Evolutionary conservation across 2,888 invertebrate species (phyloP), one percentile per base, ranked within the genome.

Genomic region (Hypomecis atomaria): DNA sequence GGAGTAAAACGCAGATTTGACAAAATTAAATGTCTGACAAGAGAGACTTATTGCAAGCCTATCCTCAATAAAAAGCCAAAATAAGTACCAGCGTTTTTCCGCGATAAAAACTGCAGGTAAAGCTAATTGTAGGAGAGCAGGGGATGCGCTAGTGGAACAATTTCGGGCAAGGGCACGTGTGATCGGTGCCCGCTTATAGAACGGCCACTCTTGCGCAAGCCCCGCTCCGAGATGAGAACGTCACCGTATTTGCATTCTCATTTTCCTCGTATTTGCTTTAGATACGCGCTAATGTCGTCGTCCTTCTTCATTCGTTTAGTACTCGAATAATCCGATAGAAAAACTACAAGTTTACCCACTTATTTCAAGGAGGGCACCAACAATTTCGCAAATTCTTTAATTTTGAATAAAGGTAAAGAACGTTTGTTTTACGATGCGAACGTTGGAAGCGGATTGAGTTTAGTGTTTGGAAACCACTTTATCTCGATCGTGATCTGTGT

Each of bases 91-190:
- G 23, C 23, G 23, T 23, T 23, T 23, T 23, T 23, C 23, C 3
- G 23, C 23, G 23, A 23, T 23, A 23, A 23, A 23, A 23, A 23
- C 23, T 23, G 1, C 1, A 3, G 23, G 23, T 23, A 23, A 23
- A 23, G 33, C 36, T 48, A 58, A 63, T 5, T 9, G 33, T 10
- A 47, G 47, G 5, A 9, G 33, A 52, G 9, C 33, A 10, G 44
- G 74, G 73, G 75, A 74, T 82, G 76, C 74, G 75, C 68, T 74
- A 72, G 66, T 73, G 65, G 82, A 88, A 81, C 84, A 85, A 90
- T 89, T 87, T 86, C 87, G 90, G 87, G 89, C 90, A 90, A 90
- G 91, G 90, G 81, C 87, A 73, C 66, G 70, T 70, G 80, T 85
- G 87, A 87, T 87, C 85, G 83, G 87, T 86, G 86, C 83, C 80